Evolutionary conservation across 2,113 vertebrate species (phyloP), one percentile per base, ranked within the genome.

Genomic region (Pseudolaguvia tuberculata): DNA sequence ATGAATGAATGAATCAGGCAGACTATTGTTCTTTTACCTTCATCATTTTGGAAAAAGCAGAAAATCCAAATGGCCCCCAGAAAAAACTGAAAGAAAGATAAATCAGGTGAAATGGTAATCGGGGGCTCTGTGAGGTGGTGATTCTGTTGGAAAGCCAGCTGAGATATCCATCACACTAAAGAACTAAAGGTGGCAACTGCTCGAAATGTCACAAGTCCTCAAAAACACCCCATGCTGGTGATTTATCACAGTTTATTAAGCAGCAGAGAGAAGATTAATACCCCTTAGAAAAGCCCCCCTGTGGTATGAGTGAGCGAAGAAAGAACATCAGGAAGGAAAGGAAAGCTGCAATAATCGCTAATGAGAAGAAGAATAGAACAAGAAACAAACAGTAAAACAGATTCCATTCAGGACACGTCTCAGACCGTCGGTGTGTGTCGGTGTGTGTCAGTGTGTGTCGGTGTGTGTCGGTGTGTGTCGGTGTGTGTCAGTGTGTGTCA

Each of bases 201-300:
- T 31, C 48, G 51, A 63, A 73, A 73, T 73, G 58, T 53, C 58
- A 62, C 20, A 20, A 51, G 48, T 73, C 20, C 12, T 35, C 52
- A 70, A 77, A 80, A 48, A 69, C 21, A 10, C 9, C 31, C 29
- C 21, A 15, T 5, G 79, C 81, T 83, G 80, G 55, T 82, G 77
- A 81, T 82, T 83, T 78, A 74, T 77, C 80, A 76, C 4, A 76
- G 67, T 80, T 83, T 56, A 51, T 66, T 48, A 52, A 70, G 29
- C 51, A 58, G 53, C 68, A 76, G 29, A 71, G 39, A 50, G 17
- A n/a, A 74, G 59, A 48, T 57, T 11, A 58, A 62, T n/a, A n/a
- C 23, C 61, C 48, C 53, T 23, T 62, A 48, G 20, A 59, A 51
- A 45, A 73, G 5, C 20, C n/a, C 20, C n/a, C 52, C 17, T 10